A percentile compares a stretch with the other conserved stretches of the same genome.
Conservation (phyloP, 2,113 vertebrate species). For the Caranx melampygus region DNA sequence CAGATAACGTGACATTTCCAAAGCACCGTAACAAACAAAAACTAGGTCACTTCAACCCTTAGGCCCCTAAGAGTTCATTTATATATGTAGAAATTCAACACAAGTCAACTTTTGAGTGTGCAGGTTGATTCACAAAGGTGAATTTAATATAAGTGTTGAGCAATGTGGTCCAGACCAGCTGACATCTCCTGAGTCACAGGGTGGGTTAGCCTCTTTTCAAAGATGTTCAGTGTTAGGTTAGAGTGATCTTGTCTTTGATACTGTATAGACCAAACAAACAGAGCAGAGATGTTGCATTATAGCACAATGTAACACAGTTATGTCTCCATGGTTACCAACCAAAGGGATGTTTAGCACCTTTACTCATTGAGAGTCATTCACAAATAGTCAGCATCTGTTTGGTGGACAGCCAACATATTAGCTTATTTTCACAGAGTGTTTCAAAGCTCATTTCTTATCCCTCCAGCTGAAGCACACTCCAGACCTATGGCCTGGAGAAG, state of each 20-base stretch:
- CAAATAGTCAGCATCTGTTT: not conserved
- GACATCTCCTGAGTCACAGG: no score
- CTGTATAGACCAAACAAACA: not conserved
- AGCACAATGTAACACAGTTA: not conserved
- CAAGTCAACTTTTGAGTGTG: no score
- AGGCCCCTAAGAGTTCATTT: no score
- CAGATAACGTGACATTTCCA: no score
- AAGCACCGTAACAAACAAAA: no score
- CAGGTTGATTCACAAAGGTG: no score
- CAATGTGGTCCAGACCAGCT: no score
- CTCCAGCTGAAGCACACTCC: not conserved
- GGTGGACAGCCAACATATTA: not conserved
- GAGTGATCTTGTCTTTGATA: not conserved
- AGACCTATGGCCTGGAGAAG: slow-evolving; percentile 34
- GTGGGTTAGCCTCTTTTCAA: not conserved
- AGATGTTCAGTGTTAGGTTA: not conserved
- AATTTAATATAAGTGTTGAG: no score
- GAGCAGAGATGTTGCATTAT: not conserved
- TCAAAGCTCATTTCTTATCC: slow-evolving; percentile 27
- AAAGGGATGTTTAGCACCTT: not conserved
- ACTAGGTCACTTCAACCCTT: no score
- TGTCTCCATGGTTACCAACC: not conserved
- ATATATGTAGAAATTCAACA: no score
- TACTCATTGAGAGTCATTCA: not conserved
- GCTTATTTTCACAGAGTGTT: slow-evolving; percentile 8